Base-by-base conservation (phyloP, 2,113 vertebrate species). In the Rousettus leschenaultii region DNA sequence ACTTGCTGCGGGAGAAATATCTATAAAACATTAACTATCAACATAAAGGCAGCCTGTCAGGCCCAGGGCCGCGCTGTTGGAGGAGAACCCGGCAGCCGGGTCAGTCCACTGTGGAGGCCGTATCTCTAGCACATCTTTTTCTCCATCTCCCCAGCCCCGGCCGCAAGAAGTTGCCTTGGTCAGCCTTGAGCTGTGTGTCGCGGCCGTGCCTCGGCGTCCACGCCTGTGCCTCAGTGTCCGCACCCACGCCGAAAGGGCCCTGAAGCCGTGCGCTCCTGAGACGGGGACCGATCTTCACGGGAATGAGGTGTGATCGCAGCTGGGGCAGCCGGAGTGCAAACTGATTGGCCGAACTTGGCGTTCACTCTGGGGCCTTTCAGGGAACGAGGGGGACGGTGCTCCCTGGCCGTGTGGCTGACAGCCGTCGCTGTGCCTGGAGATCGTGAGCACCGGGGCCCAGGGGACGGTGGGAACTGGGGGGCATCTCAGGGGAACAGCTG, bases 1-100 rank as follows among this genome's bases (percentile, higher is more conserved):
- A 95, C 96, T 89, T 87, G 94, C 83, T 92, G 40, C 94, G 38
- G 84, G 95, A 97, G 95, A 86, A 95, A 84, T 66, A 82, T 35
- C 95, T 86, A 53, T 91, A 61, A 96, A 92, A 95, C 18, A 14
- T 65, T 70, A 89, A 83, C 77, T 40, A 30, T 79, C 90, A 61
- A 63, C 86, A 57, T 80, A 61, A 88, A 77, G 70, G 66, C 61
- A 24, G 91, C 55, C 86, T 16, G 16, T 85, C 85, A 70, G 92
- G 40, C 48, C 40, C 33, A 38, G 61, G 43, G 66, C 45, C 10
- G 24, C 63, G 61, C 51, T 38, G 75, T 9, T 14, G 88, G 74
- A 89, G 75, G n/a, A 26, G 63, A 1, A 1, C 40, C 30, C 13
- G 1, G 87, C 40, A 9, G 35, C 59, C 7, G 40, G 71, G n/a